phyloP scores from a whole-genome alignment of 37 sponge, comb jelly and placozoan species.

The Trichoplax adhaerens region DNA sequence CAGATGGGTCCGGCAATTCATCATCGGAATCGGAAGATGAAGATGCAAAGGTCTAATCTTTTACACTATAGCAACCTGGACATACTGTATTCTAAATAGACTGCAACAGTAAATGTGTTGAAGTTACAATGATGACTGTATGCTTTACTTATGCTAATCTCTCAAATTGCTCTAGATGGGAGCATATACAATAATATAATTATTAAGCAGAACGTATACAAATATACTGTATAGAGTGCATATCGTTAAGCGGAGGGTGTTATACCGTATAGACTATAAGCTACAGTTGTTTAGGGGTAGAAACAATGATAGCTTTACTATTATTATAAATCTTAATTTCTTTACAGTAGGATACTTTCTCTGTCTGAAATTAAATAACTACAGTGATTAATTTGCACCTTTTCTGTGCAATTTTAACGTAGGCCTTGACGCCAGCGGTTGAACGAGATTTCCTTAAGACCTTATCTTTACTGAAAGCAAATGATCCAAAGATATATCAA shows the following conservation, averaged over 20 bases:
- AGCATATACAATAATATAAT: too few species aligned
- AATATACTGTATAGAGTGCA: too few species aligned
- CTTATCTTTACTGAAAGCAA: constrained; percentile 56
- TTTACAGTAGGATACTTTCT: too few species aligned
- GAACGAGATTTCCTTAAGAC: constrained; percentile 67
- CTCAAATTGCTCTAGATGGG: not conserved
- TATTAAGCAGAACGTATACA: too few species aligned
- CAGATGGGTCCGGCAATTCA: constrained; percentile 17
- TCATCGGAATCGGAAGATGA: constrained; percentile 48
- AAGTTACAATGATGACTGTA: not conserved
- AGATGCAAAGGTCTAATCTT: constrained; percentile 22
- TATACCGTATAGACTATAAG: too few species aligned
- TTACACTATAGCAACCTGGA: too few species aligned
- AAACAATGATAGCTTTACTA: constrained; percentile 1
- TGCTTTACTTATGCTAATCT: not conserved
- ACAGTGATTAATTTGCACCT: not conserved
- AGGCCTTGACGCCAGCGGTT: constrained; percentile 15
- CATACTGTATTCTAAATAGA: not conserved
- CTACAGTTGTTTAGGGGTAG: too few species aligned
- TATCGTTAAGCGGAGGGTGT: too few species aligned
- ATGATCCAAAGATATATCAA: constrained; percentile 49
- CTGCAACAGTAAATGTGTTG: not conserved
- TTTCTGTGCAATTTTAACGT: not conserved
- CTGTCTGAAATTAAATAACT: too few species aligned
- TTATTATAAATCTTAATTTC: constrained; percentile 1